Conservation (phyloP, 2,888 invertebrate genomes). For the Chesias legatella region DNA sequence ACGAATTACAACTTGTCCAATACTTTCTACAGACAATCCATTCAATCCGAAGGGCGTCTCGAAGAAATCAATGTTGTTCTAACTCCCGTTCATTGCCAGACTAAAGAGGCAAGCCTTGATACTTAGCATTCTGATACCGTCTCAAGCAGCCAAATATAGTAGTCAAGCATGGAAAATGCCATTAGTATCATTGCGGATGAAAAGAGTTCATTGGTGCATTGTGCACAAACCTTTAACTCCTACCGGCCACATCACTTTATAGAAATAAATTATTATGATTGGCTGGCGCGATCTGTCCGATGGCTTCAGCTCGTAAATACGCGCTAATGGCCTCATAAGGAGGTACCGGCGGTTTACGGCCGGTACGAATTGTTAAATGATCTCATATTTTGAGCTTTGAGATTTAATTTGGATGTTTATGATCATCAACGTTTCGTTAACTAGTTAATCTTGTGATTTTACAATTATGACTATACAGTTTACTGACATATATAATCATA, state of each 20-base stretch:
- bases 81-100: too few species aligned
- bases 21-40: too few species aligned
- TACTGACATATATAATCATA: too few species aligned
- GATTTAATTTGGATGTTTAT: slow-evolving; percentile 11
- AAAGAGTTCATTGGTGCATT: neutral
- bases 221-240: neutral
- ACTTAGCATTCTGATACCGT: too few species aligned
- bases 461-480: neutral
- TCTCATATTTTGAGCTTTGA: slow-evolving; percentile 24
- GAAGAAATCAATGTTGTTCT: too few species aligned
- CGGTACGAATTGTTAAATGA: slow-evolving; percentile 29
- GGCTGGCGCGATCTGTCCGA: slow-evolving; percentile 35
- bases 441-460: neutral
- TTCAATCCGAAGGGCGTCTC: too few species aligned
- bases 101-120: too few species aligned
- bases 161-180: too few species aligned
- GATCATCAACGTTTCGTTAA: neutral
- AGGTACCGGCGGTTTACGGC: slow-evolving; percentile 36
- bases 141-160: too few species aligned
- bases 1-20: too few species aligned
- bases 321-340: slow-evolving; percentile 33
- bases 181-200: too few species aligned
- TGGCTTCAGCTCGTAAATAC: slow-evolving; percentile 34
- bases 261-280: slow-evolving; percentile 59
- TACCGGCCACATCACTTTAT: slow-evolving; percentile 41